Base-by-base conservation (phyloP, 2,797 vertebrate species). In the Scleropages formosus region DNA sequence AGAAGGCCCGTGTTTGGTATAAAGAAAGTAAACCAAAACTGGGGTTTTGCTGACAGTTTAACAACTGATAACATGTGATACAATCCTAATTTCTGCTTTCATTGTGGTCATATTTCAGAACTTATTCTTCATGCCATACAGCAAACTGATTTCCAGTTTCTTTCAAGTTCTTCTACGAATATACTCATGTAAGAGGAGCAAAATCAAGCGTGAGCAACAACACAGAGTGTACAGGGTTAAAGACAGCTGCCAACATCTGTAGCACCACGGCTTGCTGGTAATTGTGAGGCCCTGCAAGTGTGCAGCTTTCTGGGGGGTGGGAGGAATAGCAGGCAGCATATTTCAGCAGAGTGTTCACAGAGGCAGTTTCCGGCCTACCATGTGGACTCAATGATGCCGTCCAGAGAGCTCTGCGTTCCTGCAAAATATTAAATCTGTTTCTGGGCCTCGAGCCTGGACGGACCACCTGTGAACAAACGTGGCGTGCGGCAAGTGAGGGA, bases 391-490 rank as follows among this genome's bases (percentile, higher is more conserved):
- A 96, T 97, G 96, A 97, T 90, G 90, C 90, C 91, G 90, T 94
- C 89, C 93, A 94, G 92, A 93, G 92, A 90, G 93, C 88, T 89
- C 92, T 94, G 92, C 83, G 90, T 88, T 94, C 92, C 92, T 95
- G 95, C 95, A 94, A 97, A 96, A 97, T 95, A 97, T 96, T 94
- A 94, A 97, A 95, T 95, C 94, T 94, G 92, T 92, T 94, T 87
- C 86, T 86, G 81, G 90, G 90, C 90, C 84, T 89, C 81, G 88
- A 91, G 90, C 89, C 92, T 88, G 92, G 94, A 91, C 91, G 92
- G 95, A 96, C 96, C 96, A 98, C 95, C 95, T 97, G 95, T 91
- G 93, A 86, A 89, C 81, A 78, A 90, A 86, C 80, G 82, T 88
- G 88, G 87, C 85, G 81, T 91, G 91, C 86, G 46, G 85, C 59